phyloP scores from a whole-genome alignment of 2,797 vertebrate species.

The Sebastes matsubarae region DNA sequence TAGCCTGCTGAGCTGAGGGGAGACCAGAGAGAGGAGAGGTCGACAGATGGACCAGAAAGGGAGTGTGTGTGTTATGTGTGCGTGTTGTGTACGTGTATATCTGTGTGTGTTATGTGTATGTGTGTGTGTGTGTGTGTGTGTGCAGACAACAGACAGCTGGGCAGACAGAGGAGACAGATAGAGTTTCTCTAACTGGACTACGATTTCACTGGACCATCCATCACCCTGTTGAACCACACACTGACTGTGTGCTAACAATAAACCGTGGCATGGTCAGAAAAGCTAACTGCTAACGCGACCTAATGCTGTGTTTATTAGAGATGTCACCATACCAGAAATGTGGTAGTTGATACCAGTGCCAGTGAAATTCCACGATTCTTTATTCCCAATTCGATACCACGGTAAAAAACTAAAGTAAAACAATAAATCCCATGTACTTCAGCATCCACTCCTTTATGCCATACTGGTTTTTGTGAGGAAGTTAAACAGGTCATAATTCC shows the following conservation, averaged over 20 bases:
- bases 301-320: neutral
- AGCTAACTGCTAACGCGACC: neutral
- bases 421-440: too few species aligned
- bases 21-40: slow-evolving; percentile 43
- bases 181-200: slow-evolving; percentile 61
- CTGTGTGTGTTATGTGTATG: slow-evolving; percentile 19
- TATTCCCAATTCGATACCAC: too few species aligned
- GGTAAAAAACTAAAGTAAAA: too few species aligned
- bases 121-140: slow-evolving; percentile 14
- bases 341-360: too few species aligned
- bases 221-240: slow-evolving; percentile 18
- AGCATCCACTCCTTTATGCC: too few species aligned
- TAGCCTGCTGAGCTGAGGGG: slow-evolving; percentile 54
- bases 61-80: neutral
- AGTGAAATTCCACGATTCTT: too few species aligned
- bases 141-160: slow-evolving; percentile 49
- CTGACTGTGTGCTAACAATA: neutral
- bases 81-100: slow-evolving; percentile 15
- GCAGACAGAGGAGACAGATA: slow-evolving; percentile 48
- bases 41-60: slow-evolving; percentile 57
- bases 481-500: too few species aligned
- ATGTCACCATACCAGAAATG: too few species aligned
- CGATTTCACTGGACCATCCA: slow-evolving; percentile 51
- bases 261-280: neutral
- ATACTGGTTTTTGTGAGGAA: too few species aligned